These are phyloP conservation scores for Euwallacea similis DNA, from an alignment of 1,140 invertebrate species.

Conservation along the genomic window DNA sequence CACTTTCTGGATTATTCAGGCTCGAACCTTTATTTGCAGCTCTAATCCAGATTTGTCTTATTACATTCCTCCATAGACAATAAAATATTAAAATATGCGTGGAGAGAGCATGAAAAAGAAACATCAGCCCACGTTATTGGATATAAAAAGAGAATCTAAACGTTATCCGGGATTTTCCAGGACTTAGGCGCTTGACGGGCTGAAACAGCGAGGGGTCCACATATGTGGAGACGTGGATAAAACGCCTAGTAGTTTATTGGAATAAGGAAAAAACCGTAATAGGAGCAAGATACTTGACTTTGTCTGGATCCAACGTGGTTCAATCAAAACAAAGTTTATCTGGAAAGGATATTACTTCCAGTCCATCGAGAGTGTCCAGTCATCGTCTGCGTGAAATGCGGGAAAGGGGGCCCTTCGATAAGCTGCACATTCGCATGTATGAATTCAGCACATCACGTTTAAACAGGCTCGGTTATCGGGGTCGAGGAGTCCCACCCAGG, in stretches of 20 bases:
- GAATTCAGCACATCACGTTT: constrained; percentile 54
- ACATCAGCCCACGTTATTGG: constrained; percentile 36
- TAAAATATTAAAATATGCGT: constrained; percentile 29
- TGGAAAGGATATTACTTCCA: constrained; percentile 20
- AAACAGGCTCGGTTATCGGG: constrained; percentile 43
- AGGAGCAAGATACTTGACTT: too few relatives aligned
- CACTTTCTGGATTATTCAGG: too few relatives aligned
- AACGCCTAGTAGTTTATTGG: constrained; percentile 22
- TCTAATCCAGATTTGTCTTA: too few relatives aligned
- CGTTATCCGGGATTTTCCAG: constrained; percentile 39
- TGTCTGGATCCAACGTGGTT: not conserved
- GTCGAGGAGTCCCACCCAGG: constrained; percentile 37
- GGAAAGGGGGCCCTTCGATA: constrained; percentile 49
- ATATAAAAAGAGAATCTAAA: constrained; percentile 37
- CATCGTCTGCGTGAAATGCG: constrained; percentile 11
- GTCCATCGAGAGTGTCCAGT: constrained; percentile 22
- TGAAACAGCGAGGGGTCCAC: constrained; percentile 33
- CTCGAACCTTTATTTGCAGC: too few relatives aligned
- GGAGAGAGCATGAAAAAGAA: constrained; percentile 31
- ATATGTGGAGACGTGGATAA: constrained; percentile 27
- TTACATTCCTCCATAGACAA: constrained; percentile 13
- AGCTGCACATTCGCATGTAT: constrained; percentile 55
- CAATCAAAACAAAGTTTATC: constrained; percentile 3
- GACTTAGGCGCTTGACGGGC: constrained; percentile 28
- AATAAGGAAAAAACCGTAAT: constrained; percentile 2